A percentile compares a stretch with the other conserved stretches of the same genome.
Conservation (phyloP, 2,113 vertebrate genomes). For the Rhabdomys dilectus region DNA sequence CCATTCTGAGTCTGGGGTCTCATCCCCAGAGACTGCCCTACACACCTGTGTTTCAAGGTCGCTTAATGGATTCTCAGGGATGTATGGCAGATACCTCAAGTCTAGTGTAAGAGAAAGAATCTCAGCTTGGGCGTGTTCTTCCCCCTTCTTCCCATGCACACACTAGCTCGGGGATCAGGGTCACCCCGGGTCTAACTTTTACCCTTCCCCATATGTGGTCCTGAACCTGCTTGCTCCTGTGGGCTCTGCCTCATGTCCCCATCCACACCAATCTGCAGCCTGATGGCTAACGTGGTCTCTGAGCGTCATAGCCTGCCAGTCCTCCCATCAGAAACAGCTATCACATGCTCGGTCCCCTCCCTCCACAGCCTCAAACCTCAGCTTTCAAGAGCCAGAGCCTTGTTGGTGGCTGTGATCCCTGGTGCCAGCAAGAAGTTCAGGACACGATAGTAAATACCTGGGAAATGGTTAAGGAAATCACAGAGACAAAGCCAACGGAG, state of each 20-base stretch:
- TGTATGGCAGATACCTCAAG: neutral
- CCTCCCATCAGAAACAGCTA: neutral
- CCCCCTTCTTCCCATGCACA: neutral
- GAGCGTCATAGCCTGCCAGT: neutral
- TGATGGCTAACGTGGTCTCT: neutral
- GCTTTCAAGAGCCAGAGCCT: neutral
- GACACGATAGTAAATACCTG: neutral
- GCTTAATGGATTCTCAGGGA: too few relatives aligned
- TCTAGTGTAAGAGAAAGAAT: neutral
- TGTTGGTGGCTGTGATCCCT: neutral
- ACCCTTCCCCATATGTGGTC: neutral
- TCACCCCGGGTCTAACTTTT: neutral
- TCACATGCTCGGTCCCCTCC: neutral
- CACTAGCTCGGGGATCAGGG: neutral
- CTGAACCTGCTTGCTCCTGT: neutral
- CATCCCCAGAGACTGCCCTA: neutral
- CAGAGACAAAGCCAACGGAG: neutral
- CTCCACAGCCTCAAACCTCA: neutral
- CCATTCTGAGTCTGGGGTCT: neutral
- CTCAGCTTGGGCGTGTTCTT: too few relatives aligned
- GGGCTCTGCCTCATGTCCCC: fast-evolving
- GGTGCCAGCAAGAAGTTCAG: neutral
- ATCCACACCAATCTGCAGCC: neutral
- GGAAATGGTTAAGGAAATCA: neutral
- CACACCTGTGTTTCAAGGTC: neutral